Conservation (phyloP, 2,797 vertebrate genomes). For the Malacoctenus gilli region DNA sequence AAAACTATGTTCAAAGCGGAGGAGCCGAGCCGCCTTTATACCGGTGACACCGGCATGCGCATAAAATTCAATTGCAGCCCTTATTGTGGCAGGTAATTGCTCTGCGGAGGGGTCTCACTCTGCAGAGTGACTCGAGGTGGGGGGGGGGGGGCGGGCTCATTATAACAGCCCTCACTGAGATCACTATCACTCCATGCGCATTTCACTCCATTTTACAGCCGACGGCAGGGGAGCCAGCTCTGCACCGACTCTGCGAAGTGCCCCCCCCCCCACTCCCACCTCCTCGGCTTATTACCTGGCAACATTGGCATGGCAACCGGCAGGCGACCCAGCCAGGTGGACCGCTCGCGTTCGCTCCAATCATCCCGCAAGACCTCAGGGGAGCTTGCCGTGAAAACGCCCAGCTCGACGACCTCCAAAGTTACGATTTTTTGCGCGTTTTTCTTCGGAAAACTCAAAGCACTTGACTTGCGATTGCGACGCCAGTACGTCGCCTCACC, state of each 20-base stretch:
- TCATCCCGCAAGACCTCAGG: no score
- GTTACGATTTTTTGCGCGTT: no score
- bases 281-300: constrained; percentile 50
- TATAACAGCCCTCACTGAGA: constrained; percentile 58
- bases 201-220: constrained; percentile 35
- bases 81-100: constrained; percentile 67
- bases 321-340: constrained; percentile 46
- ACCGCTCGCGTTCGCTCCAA: neutral
- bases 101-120: constrained; percentile 32
- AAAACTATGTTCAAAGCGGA: constrained; percentile 60
- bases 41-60: constrained; percentile 25
- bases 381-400: no score
- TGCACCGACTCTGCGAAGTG: constrained; percentile 41
- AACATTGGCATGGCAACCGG: constrained; percentile 69
- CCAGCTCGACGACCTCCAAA: no score
- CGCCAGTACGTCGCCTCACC: constrained; percentile 32
- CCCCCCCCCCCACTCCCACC: constrained; percentile 12
- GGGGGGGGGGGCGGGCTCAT: constrained; percentile 46
- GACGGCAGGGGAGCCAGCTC: constrained; percentile 38
- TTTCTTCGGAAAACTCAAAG: constrained; percentile 8
- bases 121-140: constrained; percentile 13
- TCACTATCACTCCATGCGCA: constrained; percentile 43
- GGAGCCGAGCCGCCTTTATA: constrained; percentile 14
- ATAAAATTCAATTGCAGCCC: constrained; percentile 54
- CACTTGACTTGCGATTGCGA: constrained; percentile 34